Conservation (phyloP, 1,140 invertebrate species). For the Cyclina sinensis region DNA sequence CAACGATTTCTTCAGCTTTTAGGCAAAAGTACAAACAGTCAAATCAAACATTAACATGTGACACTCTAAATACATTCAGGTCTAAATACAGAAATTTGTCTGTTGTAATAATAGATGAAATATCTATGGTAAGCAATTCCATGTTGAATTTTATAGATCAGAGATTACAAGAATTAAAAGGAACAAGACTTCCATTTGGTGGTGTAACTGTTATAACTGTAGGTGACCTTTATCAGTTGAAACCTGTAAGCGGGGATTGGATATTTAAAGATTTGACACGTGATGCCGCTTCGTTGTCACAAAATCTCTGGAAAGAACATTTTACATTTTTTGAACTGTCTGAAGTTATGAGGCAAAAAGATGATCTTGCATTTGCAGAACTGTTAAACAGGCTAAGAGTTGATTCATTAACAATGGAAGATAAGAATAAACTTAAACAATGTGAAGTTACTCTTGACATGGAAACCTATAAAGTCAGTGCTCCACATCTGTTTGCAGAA, state of each 20-base stretch:
- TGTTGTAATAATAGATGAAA: slow-evolving; percentile 63
- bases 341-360: slow-evolving; percentile 73
- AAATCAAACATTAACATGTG: background rate
- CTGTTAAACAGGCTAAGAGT: slow-evolving; percentile 71
- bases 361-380: slow-evolving; percentile 67
- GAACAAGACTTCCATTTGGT: slow-evolving; percentile 36
- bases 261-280: slow-evolving; percentile 57
- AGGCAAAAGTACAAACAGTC: background rate
- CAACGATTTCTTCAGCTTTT: slow-evolving; percentile 49
- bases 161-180: slow-evolving; percentile 57
- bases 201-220: slow-evolving; percentile 55
- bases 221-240: too few relatives aligned
- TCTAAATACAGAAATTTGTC: too few relatives aligned
- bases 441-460: background rate
- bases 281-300: background rate
- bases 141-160: too few relatives aligned
- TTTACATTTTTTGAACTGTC: slow-evolving; percentile 16
- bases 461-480: background rate
- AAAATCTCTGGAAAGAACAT: slow-evolving; percentile 68
- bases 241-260: slow-evolving; percentile 68
- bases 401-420: background rate
- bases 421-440: background rate
- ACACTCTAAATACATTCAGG: background rate
- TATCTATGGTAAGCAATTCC: slow-evolving; percentile 70
- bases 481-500: slow-evolving; percentile 13